Evolutionary conservation across 2,888 invertebrate genomes (phyloP), one percentile per base, ranked within the genome.

Genomic region (Eledona agricola): DNA sequence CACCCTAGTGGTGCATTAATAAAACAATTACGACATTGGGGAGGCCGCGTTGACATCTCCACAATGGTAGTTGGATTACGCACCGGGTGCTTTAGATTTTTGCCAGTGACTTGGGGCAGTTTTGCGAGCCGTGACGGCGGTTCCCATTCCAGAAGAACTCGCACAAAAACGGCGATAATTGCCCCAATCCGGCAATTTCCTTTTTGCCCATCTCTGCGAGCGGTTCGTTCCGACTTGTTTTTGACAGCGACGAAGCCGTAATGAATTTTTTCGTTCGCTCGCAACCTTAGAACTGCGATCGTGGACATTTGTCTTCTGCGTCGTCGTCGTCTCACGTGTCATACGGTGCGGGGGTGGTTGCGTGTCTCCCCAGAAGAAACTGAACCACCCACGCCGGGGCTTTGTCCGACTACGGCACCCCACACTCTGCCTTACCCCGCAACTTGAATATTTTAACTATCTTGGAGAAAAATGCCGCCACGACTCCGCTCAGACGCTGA

Each of bases 141-240:
- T n/a, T n/a, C n/a, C n/a, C n/a, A n/a, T 29, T 7, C 10, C 12
- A 11, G 20, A 32, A 32, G 38, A 38, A 38, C 22, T 26, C 46
- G 12, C 11, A 25, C 46, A 46, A 46, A 46, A 46, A 46, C 23
- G 25, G 34, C 46, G 46, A 46, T 46, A 46, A 46, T 46, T 46
- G 46, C 34, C 46, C 37, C 46, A 23, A 32, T 35, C 34, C 46
- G 34, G 34, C 46, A 46, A 46, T 46, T 46, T 46, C 46, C 46
- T 46, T 46, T 46, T 26, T 46, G 46, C 26, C 45, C 42, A 25
- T 40, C 40, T 40, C 40, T 9, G 5, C 19, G 34, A 12, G n/a
- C 26, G 26, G 40, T 40, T 40, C 19, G n/a, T 7, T 10, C 43
- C 37, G 37, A 13, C 23, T 22, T 37, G 37, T 37, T 37, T 37